Conservation (phyloP, 1,140 invertebrate species). For the Eurytemora carolleeae region DNA sequence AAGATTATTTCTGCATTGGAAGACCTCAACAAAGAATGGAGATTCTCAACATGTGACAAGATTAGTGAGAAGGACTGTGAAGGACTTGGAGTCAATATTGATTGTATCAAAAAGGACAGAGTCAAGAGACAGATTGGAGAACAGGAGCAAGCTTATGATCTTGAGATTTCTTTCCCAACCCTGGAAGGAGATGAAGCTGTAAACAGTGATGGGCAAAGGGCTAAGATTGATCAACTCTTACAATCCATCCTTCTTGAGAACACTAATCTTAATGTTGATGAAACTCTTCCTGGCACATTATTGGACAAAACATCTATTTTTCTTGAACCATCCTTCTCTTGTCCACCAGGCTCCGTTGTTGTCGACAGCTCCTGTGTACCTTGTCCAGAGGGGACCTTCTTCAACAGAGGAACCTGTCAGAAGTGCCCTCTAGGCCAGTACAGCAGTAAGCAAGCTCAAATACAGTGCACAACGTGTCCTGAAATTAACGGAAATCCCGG, state of each 20-base stretch:
- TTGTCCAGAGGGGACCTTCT: conserved; percentile 78
- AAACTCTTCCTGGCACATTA: conserved; percentile 77
- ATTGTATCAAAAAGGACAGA: conserved; percentile 29
- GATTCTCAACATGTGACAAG: conserved; percentile 48
- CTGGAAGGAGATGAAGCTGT: conserved; percentile 24
- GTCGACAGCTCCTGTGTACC: conserved; percentile 41
- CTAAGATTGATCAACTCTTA: conserved; percentile 54
- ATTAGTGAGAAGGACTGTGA: conserved; percentile 39
- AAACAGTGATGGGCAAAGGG: conserved; percentile 2
- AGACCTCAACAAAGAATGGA: conserved; percentile 73
- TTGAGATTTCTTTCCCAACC: conserved; percentile 53
- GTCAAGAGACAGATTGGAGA: conserved; percentile 42
- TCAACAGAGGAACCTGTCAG: conserved; percentile 53
- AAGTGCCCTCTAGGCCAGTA: conserved; percentile 73
- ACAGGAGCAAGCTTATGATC: conserved; percentile 44
- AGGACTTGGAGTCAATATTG: conserved; percentile 32
- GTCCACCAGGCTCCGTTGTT: conserved; percentile 43
- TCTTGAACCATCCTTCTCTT: conserved; percentile 73
- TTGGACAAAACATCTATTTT: conserved; percentile 70
- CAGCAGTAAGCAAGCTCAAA: conserved; percentile 76
- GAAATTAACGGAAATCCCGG: conserved; percentile 60
- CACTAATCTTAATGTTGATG: conserved; percentile 74
- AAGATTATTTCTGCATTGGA: conserved; percentile 62
- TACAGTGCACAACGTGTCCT: conserved; percentile 67
- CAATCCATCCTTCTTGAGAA: conserved; percentile 69